These are phyloP conservation scores for Listronotus oregonensis DNA, from an alignment of 1,140 invertebrate genomes.

Conservation along the genomic window DNA sequence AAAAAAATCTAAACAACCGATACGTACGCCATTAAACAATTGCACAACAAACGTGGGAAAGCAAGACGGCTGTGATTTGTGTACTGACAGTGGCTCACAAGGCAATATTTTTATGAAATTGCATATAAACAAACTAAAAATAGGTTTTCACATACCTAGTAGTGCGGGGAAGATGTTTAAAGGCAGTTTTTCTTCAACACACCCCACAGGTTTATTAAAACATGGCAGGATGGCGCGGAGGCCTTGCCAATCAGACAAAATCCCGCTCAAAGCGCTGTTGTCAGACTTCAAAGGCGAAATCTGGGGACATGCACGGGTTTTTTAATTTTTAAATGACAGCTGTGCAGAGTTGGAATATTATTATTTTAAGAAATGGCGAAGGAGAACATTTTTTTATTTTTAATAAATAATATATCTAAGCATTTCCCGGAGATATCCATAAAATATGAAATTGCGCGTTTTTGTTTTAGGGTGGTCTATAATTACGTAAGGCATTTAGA, in stretches of 20 bases:
- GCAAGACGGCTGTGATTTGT: not conserved
- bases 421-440: too few relatives aligned
- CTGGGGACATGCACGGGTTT: too few relatives aligned
- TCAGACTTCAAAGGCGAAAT: not conserved
- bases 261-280: constrained; percentile 40
- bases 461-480: too few relatives aligned
- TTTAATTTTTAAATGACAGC: not conserved
- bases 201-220: constrained; percentile 42
- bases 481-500: too few relatives aligned
- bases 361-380: too few relatives aligned
- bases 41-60: constrained; percentile 16
- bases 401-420: too few relatives aligned
- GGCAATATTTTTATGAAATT: constrained; percentile 1
- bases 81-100: not conserved
- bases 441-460: too few relatives aligned
- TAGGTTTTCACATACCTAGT: constrained; percentile 15
- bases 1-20: constrained; percentile 9
- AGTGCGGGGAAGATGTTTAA: constrained; percentile 17
- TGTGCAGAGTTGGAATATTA: too few relatives aligned
- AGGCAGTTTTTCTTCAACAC: constrained; percentile 39
- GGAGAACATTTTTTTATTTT: too few relatives aligned
- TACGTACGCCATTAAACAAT: constrained; percentile 16
- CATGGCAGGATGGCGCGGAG: constrained; percentile 46
- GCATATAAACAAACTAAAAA: constrained; percentile 7
- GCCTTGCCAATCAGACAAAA: constrained; percentile 43